These are phyloP conservation scores for Eupithecia vulgata DNA, from an alignment of 2,888 invertebrate species.

Conservation along the genomic window DNA sequence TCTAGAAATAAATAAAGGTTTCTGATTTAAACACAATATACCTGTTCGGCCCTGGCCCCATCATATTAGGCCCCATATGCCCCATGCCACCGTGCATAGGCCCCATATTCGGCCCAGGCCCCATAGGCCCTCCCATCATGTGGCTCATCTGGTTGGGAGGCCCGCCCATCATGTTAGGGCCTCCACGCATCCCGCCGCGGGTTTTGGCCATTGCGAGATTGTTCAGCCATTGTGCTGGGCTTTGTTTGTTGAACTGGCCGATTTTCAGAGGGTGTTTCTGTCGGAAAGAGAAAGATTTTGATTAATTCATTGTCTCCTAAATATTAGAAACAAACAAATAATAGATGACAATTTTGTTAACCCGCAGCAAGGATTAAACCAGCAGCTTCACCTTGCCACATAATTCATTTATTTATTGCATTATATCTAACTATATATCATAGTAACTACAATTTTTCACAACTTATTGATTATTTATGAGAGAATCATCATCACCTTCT, in stretches of 20 bases:
- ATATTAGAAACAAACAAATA: neutral
- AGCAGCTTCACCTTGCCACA: neutral
- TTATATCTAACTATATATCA: too few species aligned
- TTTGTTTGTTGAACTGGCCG: conserved; percentile 93
- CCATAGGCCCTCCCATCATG: conserved; percentile 82
- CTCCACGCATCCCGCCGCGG: conserved; percentile 85
- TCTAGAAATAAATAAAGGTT: too few species aligned
- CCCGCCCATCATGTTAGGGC: conserved; percentile 81
- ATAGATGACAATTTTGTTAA: neutral
- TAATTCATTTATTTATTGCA: too few species aligned
- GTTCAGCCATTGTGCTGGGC: conserved; percentile 91
- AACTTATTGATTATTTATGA: too few species aligned
- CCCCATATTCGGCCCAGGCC: conserved; percentile 77
- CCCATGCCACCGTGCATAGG: conserved; percentile 79
- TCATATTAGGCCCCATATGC: conserved; percentile 79
- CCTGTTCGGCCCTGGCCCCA: conserved; percentile 69
- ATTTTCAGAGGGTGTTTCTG: conserved; percentile 96
- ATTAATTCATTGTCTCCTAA: neutral
- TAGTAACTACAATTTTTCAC: too few species aligned
- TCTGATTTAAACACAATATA: neutral
- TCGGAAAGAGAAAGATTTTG: conserved; percentile 56
- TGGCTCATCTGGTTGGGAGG: conserved; percentile 77
- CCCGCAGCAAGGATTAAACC: neutral
- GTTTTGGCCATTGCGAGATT: conserved; percentile 90
- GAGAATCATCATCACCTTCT: too few species aligned